Evolutionary conservation across 2,888 invertebrate species (phyloP), one percentile per base, ranked within the genome.

Genomic region (Oscheius sp.): DNA sequence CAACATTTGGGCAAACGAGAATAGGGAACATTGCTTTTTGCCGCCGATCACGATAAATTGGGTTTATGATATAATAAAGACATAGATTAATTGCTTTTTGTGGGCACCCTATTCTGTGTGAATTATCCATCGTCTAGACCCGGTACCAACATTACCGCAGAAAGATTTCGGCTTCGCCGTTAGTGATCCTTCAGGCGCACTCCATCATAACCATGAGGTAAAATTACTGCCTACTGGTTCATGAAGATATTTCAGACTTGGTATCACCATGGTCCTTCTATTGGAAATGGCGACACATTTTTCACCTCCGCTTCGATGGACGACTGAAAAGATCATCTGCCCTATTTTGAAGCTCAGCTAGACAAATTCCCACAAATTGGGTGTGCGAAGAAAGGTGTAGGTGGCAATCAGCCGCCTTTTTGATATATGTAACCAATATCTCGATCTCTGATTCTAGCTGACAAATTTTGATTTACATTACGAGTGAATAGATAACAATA

Each of bases 191-290:
- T n/a, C 13, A 12, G 58, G 58, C 12, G 58, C 58, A 5, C 27
- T 58, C 41, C 61, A 61, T n/a, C 61, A 61, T 41, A 61, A 61
- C 5, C 35, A 41, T 18, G 61, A 61, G 61, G 45, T 61, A 41
- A 13, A 3, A 13, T 13, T 41, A 61, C 2, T 21, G 3, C 21
- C 16, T n/a, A 35, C n/a, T n/a, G 2, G 3, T 29, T 29, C 27
- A 59, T 18, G 21, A 9, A 23, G 27, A 27, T 18, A 35, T 59
- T 27, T 58, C n/a, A 58, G 58, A 58, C 27, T 25, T 58, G 58
- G 58, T 58, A 58, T 27, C 58, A 25, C 23, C 13, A 25, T n/a
- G 29, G 25, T n/a, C n/a, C n/a, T n/a, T n/a, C n/a, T n/a, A n/a
- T n/a, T n/a, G n/a, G n/a, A 27, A 58, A 58, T 16, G 27, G 27